These are phyloP conservation scores for Drosophila repleta DNA, from an alignment of 1,140 invertebrate species.

Conservation along the genomic window DNA sequence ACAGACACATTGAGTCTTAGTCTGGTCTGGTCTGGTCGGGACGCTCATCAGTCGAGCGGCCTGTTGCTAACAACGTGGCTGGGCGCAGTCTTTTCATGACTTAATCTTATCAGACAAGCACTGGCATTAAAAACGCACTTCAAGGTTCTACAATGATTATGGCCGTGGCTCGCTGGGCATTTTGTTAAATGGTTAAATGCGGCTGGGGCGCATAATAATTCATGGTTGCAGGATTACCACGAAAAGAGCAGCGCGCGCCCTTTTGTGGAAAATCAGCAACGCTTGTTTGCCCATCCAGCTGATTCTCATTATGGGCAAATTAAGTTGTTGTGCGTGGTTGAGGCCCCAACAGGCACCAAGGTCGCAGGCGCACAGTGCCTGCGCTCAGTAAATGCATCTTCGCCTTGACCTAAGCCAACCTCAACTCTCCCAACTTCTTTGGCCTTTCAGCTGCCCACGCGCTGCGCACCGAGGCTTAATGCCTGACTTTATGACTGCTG, in stretches of 20 bases:
- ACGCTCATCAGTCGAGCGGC: constrained; percentile 5
- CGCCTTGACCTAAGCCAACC: constrained; percentile 64
- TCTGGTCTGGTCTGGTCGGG: background rate
- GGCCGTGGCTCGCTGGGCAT: constrained; percentile 54
- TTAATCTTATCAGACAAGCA: constrained; percentile 81
- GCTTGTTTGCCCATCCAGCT: constrained; percentile 62
- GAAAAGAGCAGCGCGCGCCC: constrained; percentile 38
- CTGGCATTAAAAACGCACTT: constrained; percentile 81
- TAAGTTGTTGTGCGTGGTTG: constrained; percentile 67
- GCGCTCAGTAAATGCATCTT: constrained; percentile 35
- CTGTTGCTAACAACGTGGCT: constrained; percentile 42
- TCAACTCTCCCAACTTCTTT: constrained; percentile 17
- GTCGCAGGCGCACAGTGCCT: constrained; percentile 42
- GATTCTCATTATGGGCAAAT: constrained; percentile 58
- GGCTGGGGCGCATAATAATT: constrained; percentile 66
- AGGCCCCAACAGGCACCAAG: constrained; percentile 51
- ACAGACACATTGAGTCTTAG: background rate
- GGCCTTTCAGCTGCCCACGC: constrained; percentile 52
- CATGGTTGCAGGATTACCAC: constrained; percentile 76
- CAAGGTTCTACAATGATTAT: constrained; percentile 77
- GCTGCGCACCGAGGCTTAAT: constrained; percentile 36
- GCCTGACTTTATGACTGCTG: constrained; percentile 64
- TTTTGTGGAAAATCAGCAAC: constrained; percentile 76
- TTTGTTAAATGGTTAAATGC: constrained; percentile 73
- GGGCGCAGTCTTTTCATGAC: constrained; percentile 71